A percentile compares a stretch with the other conserved stretches of the same genome.
These are phyloP conservation scores for Globodera rostochiensis DNA, from an alignment of 1,140 invertebrate species.

Conservation along the genomic window DNA sequence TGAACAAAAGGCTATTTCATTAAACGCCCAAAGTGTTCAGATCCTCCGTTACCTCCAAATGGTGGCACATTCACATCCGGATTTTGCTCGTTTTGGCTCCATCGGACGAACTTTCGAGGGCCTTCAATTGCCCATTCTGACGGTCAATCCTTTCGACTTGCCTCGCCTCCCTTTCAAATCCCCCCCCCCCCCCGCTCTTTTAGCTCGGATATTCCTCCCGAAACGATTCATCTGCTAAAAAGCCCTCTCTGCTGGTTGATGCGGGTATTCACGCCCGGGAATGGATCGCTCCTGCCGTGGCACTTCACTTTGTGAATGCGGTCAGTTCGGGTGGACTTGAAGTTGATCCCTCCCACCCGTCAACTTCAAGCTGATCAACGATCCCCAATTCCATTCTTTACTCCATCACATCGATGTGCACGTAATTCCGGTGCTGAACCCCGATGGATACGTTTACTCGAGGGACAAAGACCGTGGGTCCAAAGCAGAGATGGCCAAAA, in stretches of 20 bases:
- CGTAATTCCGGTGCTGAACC: constrained; percentile 42
- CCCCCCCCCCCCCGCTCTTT: constrained; percentile 22
- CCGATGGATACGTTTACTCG: constrained; percentile 67
- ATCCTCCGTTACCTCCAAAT: constrained; percentile 32
- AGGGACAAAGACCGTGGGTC: constrained; percentile 56
- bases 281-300: constrained; percentile 45
- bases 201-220: constrained; percentile 38
- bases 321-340: constrained; percentile 15
- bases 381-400: constrained; percentile 24
- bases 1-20: constrained; percentile 9
- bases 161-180: neutral
- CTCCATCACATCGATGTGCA: constrained; percentile 44
- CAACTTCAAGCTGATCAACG: constrained; percentile 28
- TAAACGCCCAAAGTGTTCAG: neutral
- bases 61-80: constrained; percentile 16
- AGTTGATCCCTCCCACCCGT: neutral
- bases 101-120: constrained; percentile 34
- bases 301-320: constrained; percentile 37
- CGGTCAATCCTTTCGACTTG: constrained; percentile 2
- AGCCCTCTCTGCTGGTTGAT: constrained; percentile 41
- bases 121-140: constrained; percentile 30
- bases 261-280: constrained; percentile 50
- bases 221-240: constrained; percentile 3
- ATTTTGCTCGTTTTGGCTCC: constrained; percentile 23
- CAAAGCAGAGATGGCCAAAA: neutral